phyloP scores from a whole-genome alignment of 2,113 vertebrate species.

The Elgaria multicarinata region DNA sequence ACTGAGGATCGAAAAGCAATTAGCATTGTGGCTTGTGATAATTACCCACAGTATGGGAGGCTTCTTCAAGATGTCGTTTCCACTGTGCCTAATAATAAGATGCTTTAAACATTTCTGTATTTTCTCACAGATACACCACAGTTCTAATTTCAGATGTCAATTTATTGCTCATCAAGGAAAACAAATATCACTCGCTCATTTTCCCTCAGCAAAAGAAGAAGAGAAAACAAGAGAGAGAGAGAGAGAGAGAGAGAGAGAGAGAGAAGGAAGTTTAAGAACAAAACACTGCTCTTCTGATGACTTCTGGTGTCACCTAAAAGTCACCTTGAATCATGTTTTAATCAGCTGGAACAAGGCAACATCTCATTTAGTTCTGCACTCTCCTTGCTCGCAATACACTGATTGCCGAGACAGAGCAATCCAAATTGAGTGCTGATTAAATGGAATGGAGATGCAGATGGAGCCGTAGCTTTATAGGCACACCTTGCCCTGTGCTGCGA shows the following conservation, averaged over 20 bases:
- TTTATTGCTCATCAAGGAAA: constrained; percentile 64
- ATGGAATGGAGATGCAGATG: constrained; percentile 68
- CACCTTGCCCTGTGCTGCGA: constrained; percentile 43
- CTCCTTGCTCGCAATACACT: constrained; percentile 59
- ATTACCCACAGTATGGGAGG: constrained; percentile 78
- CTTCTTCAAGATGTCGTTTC: constrained; percentile 74
- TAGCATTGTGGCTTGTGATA: constrained; percentile 81
- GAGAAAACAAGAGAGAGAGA: no score
- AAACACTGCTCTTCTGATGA: constrained; percentile 64
- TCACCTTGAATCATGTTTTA: constrained; percentile 79
- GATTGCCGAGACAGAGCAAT: constrained; percentile 69
- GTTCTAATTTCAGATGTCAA: constrained; percentile 72
- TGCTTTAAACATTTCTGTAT: constrained; percentile 77
- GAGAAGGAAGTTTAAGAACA: constrained; percentile 37
- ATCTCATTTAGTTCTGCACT: constrained; percentile 77
- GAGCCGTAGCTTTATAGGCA: constrained; percentile 44
- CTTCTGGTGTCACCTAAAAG: constrained; percentile 71
- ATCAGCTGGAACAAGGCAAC: constrained; percentile 72
- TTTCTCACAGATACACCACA: constrained; percentile 63
- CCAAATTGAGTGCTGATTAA: constrained; percentile 76
- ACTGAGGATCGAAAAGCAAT: constrained; percentile 80
- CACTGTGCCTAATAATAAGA: constrained; percentile 79
- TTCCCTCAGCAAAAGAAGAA: background rate
- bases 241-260: no score
- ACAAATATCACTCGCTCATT: constrained; percentile 67